A percentile compares a stretch with the other conserved stretches of the same genome.
phyloP scores from a whole-genome alignment of 30 jellyfish, hydroid and myxozoan genomes.

The Clytia hemisphaerica region DNA sequence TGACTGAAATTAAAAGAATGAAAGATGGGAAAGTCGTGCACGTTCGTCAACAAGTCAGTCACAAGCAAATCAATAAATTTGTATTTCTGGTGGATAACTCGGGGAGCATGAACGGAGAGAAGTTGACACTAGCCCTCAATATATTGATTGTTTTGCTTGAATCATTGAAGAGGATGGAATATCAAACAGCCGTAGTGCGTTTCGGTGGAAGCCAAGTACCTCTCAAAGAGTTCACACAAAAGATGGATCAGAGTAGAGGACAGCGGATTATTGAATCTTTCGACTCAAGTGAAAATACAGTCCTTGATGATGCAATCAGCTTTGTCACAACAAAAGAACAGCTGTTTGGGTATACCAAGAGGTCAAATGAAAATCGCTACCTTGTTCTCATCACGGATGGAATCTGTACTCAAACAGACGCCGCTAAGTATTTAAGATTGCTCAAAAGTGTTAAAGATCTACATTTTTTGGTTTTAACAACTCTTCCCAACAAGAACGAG shows the following conservation, averaged over 20 bases:
- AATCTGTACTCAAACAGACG: too few species aligned
- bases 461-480: too few species aligned
- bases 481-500: too few species aligned
- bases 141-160: constrained; percentile 9
- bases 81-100: constrained; percentile 18
- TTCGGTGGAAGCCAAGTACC: constrained; percentile 13
- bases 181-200: constrained; percentile 16
- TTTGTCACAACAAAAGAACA: too few species aligned
- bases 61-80: not conserved
- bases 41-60: not conserved
- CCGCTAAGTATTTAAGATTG: too few species aligned
- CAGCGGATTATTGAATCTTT: constrained; percentile 6
- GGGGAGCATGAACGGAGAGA: constrained; percentile 13
- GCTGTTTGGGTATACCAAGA: too few species aligned
- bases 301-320: too few species aligned
- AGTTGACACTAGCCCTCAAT: constrained; percentile 2
- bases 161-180: constrained; percentile 1
- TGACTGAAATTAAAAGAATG: constrained; percentile 2
- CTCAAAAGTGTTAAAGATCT: too few species aligned
- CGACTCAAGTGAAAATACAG: too few species aligned
- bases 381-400: too few species aligned
- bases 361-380: too few species aligned
- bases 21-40: not conserved
- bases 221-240: not conserved
- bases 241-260: not conserved